Base-by-base conservation (phyloP, 1,140 invertebrate species). In the Metaphire vulgaris region DNA sequence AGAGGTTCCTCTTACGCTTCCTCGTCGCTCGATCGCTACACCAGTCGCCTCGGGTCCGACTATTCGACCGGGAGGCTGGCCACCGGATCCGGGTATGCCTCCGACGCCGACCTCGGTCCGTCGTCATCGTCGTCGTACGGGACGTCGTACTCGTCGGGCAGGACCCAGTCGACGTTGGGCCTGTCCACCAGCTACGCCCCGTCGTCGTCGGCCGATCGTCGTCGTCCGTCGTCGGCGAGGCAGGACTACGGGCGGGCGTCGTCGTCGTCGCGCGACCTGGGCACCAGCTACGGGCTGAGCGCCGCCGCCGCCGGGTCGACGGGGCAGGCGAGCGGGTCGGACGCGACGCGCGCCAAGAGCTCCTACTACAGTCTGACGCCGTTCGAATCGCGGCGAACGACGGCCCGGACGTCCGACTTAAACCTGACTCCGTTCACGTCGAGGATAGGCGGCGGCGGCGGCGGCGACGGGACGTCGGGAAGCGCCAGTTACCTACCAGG, bases 331-430 rank as follows among this genome's bases (percentile, higher is more conserved):
- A 56, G 41, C 41, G 41, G 41, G 21, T 12, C 41, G 41, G 41
- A 56, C 41, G 41, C 69, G n/a, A n/a, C 33, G 29, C n/a, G 30
- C 29, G 33, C 69, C 14, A 71, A 71, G 28, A 33, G 69, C 28
- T 30, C 69, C 69, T 71, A 26, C 2, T 71, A 71, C 69, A 71
- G 33, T 33, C 69, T 71, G 21, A 71, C 69, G 30, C 69, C 69
- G 28, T 71, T 71, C 28, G 69, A 71, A 15, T 71, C 69, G 28
- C 1, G 69, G 21, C 26, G 69, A 33, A 68, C 67, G 26, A 68
- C 67, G 1, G 26, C 28, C 12, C 6, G n/a, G 26, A 1, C 69
- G 15, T n/a, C 30, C n/a, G 30, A 71, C 33, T 31, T 32, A 71
- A 30, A 71, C 33, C 69, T 71, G 30, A 71, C 30, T 31, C 33